These are phyloP conservation scores for Poeciliopsis occidentalis DNA, from an alignment of 2,113 vertebrate genomes.

Conservation along the genomic window DNA sequence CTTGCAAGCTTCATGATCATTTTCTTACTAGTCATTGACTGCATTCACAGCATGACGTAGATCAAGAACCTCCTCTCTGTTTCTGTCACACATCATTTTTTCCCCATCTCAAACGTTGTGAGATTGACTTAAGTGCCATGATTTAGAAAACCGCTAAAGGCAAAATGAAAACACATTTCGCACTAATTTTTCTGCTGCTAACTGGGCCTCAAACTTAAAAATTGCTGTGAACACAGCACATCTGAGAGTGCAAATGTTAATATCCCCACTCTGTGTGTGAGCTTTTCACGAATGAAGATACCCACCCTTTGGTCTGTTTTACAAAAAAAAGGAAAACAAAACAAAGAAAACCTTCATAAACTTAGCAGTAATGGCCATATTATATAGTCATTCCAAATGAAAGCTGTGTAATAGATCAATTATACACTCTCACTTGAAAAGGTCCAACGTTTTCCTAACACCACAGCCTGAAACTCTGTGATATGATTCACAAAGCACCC, in stretches of 20 bases:
- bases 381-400: constrained; percentile 13
- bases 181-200: constrained; percentile 10
- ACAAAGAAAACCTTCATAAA: constrained; percentile 12
- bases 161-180: constrained; percentile 56
- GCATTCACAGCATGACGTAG: not conserved
- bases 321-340: not conserved
- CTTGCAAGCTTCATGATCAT: not conserved
- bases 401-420: constrained; percentile 17
- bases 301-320: constrained; percentile 28
- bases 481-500: constrained; percentile 19
- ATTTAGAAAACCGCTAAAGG: constrained; percentile 48
- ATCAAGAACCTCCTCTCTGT: not conserved
- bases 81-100: constrained; percentile 34
- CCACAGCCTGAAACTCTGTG: constrained; percentile 23
- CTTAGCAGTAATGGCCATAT: constrained; percentile 6
- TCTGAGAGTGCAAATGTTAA: constrained; percentile 30
- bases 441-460: constrained; percentile 14
- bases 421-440: not conserved
- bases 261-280: constrained; percentile 28
- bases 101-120: constrained; percentile 21
- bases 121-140: constrained; percentile 40
- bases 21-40: not conserved
- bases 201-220: constrained; percentile 39
- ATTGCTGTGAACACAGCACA: constrained; percentile 19
- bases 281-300: constrained; percentile 28